Evolutionary conservation across 2,797 vertebrate genomes (phyloP).

Genomic region (Esox masquinongy): DNA sequence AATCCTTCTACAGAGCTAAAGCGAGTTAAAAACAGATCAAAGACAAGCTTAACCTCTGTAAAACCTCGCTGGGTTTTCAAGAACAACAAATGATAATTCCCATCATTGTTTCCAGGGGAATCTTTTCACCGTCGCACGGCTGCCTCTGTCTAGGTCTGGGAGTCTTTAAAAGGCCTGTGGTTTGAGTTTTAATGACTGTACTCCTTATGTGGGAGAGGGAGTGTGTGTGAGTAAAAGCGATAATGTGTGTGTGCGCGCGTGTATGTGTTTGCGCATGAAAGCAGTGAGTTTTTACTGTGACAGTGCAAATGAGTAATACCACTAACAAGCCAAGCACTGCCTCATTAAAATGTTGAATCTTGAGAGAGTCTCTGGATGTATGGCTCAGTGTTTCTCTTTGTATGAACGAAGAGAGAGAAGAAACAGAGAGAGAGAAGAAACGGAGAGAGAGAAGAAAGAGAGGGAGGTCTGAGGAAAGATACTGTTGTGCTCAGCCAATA

Average conservation of each 20-base stretch:
- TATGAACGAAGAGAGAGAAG: background rate
- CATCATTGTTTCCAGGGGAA: conserved; percentile 82
- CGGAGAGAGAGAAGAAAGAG: conserved; percentile 19
- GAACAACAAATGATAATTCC: conserved; percentile 85
- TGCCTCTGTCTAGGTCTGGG: conserved; percentile 75
- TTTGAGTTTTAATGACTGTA: conserved; percentile 84
- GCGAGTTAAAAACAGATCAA: conserved; percentile 85
- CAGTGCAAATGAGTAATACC: conserved; percentile 78
- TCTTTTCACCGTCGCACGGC: conserved; percentile 70
- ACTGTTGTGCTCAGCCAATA: background rate
- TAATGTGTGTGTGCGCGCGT: conserved; percentile 50
- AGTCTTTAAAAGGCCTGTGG: conserved; percentile 73
- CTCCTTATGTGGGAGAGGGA: conserved; percentile 53
- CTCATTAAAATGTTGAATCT: conserved; percentile 81
- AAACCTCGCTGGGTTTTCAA: conserved; percentile 80
- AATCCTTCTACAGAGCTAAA: conserved; percentile 79
- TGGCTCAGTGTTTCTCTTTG: background rate
- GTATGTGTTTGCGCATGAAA: conserved; percentile 69
- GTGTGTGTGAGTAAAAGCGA: conserved; percentile 43
- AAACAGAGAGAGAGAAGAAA: conserved; percentile 9
- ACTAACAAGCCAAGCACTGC: conserved; percentile 78
- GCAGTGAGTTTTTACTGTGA: conserved; percentile 74
- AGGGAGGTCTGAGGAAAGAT: conserved; percentile 4
- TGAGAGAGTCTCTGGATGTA: conserved; percentile 29
- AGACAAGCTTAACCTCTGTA: conserved; percentile 82